Percentiles rank a stretch among this genome's conserved stretches.
phyloP scores from a whole-genome alignment of 2,888 invertebrate genomes.

The Sesia bembeciformis region DNA sequence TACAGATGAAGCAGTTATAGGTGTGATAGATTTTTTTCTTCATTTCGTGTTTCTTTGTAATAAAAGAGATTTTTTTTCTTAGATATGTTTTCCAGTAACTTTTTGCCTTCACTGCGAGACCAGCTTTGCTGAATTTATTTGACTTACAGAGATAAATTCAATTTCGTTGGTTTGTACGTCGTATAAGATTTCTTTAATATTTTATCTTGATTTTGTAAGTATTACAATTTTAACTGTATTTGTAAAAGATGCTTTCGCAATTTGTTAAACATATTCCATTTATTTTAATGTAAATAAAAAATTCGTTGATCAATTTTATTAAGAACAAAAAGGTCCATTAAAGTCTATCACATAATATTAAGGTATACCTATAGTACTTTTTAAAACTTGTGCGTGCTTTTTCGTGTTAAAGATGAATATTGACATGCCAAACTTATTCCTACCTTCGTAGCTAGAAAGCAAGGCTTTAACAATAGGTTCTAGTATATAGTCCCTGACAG shows the following conservation, averaged over 20 bases:
- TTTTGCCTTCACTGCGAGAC: too few relatives aligned
- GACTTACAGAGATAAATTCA: too few relatives aligned
- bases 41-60: neutral
- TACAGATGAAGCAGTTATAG: slow-evolving; percentile 29
- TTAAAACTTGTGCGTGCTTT: slow-evolving; percentile 36
- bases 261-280: slow-evolving; percentile 22
- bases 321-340: slow-evolving; percentile 69
- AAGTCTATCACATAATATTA: slow-evolving; percentile 55
- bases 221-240: too few relatives aligned
- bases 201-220: too few relatives aligned
- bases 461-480: slow-evolving; percentile 45
- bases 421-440: slow-evolving; percentile 54
- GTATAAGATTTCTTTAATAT: too few relatives aligned
- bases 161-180: too few relatives aligned
- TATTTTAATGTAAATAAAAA: slow-evolving; percentile 46
- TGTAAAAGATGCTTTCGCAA: too few relatives aligned
- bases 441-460: slow-evolving; percentile 45
- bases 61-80: too few relatives aligned
- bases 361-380: slow-evolving; percentile 45
- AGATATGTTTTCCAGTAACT: too few relatives aligned
- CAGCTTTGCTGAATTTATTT: too few relatives aligned
- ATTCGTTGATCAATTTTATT: slow-evolving; percentile 50
- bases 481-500: neutral
- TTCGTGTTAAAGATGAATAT: slow-evolving; percentile 28
- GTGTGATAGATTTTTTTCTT: slow-evolving; percentile 21